Evolutionary conservation across 2,888 invertebrate species (phyloP).

Genomic region (Seira ritae): DNA sequence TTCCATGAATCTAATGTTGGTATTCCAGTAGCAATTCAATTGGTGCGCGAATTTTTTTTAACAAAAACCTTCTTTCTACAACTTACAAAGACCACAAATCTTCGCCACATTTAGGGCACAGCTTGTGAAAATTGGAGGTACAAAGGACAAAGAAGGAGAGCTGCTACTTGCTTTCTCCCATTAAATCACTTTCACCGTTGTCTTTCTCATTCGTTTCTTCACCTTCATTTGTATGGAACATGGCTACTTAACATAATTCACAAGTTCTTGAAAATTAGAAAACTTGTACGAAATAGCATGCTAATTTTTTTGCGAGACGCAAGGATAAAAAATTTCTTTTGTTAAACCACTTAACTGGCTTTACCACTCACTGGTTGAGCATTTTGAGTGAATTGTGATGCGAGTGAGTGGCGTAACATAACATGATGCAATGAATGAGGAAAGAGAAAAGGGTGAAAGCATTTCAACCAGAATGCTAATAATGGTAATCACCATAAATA

Average conservation of each 20-base stretch:
- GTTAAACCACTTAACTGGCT: neutral
- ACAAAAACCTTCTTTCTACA: constrained; percentile 29
- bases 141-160: no score
- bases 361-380: neutral
- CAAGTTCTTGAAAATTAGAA: constrained; percentile 39
- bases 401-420: neutral
- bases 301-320: constrained; percentile 30
- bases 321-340: constrained; percentile 21
- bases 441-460: neutral
- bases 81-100: no score
- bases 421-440: neutral
- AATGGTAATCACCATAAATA: constrained; percentile 17
- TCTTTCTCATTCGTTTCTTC: neutral
- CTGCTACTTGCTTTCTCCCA: neutral
- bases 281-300: constrained; percentile 41
- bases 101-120: no score
- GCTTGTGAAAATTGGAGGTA: no score
- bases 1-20: neutral
- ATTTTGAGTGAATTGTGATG: neutral
- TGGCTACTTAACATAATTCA: constrained; percentile 40
- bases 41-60: neutral
- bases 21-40: neutral
- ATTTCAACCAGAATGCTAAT: neutral
- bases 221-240: constrained; percentile 11
- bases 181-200: constrained; percentile 14